phyloP scores from a whole-genome alignment of 2,113 vertebrate genomes.

The Tupaia chinensis region DNA sequence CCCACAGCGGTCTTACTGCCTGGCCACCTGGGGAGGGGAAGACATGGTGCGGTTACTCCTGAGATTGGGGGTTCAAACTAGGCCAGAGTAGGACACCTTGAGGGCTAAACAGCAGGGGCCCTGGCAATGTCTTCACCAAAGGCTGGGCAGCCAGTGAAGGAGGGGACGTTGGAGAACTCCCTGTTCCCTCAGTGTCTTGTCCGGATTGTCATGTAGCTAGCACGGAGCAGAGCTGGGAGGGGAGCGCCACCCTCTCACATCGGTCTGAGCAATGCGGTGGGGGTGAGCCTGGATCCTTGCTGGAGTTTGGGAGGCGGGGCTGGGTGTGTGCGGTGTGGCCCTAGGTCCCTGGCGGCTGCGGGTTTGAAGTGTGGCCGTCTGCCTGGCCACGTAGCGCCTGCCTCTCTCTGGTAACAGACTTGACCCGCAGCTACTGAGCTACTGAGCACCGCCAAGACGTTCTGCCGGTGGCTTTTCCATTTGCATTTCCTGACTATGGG shows the following conservation, averaged over 20 bases:
- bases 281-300: neutral
- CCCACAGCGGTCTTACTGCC: neutral
- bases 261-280: fast-evolving
- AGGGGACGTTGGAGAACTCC: neutral
- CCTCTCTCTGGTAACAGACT: neutral
- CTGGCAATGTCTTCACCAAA: neutral
- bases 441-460: neutral
- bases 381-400: fast-evolving
- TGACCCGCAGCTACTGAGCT: fast-evolving
- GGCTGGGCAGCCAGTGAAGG: neutral
- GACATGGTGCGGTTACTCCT: no score
- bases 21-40: neutral
- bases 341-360: neutral
- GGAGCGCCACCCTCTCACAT: neutral
- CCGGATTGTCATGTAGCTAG: neutral
- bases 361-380: neutral
- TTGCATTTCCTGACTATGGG: neutral
- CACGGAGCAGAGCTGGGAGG: neutral
- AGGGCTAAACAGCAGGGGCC: neutral
- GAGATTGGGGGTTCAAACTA: neutral
- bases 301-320: neutral
- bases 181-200: neutral
- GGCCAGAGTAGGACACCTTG: neutral
- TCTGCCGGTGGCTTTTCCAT: neutral
- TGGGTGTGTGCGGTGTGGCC: fast-evolving